A percentile compares a stretch with the other conserved stretches of the same genome.
Evolutionary conservation across 1,140 invertebrate species (phyloP).

Genomic region (Heliconius nattereri): DNA sequence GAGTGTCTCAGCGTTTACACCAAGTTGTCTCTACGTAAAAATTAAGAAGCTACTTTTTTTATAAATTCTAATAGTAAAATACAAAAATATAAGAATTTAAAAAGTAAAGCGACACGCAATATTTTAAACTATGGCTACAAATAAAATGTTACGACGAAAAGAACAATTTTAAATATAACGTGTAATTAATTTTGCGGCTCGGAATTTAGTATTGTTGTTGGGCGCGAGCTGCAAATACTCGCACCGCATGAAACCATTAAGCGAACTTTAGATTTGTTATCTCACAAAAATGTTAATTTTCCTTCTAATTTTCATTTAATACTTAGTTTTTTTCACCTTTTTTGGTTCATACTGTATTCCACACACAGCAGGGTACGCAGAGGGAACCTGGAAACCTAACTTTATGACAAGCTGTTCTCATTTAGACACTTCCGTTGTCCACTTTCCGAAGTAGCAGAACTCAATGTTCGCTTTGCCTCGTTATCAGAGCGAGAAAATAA

Average conservation of each 20-base stretch:
- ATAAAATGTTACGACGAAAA: background rate
- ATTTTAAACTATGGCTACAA: background rate
- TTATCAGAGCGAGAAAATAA: no score
- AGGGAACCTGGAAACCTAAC: no score
- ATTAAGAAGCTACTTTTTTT: no score
- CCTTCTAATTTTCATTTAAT: background rate
- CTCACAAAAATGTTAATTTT: background rate
- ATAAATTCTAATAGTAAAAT: no score
- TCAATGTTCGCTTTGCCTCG: no score
- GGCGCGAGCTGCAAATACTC: background rate
- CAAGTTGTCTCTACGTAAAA: no score
- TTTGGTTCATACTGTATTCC: no score
- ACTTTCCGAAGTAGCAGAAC: no score
- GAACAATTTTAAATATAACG: constrained; percentile 12
- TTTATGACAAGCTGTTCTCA: no score
- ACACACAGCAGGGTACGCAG: no score
- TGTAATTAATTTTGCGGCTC: constrained; percentile 11
- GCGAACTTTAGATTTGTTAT: constrained; percentile 1
- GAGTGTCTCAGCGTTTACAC: no score
- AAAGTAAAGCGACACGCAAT: background rate
- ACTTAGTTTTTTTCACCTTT: background rate
- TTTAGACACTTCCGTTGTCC: no score
- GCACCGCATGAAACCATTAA: constrained; percentile 2
- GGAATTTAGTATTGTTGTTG: constrained; percentile 10
- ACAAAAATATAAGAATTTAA: background rate